phyloP scores from a whole-genome alignment of 2,113 vertebrate genomes.

The Brevimyrus niger region DNA sequence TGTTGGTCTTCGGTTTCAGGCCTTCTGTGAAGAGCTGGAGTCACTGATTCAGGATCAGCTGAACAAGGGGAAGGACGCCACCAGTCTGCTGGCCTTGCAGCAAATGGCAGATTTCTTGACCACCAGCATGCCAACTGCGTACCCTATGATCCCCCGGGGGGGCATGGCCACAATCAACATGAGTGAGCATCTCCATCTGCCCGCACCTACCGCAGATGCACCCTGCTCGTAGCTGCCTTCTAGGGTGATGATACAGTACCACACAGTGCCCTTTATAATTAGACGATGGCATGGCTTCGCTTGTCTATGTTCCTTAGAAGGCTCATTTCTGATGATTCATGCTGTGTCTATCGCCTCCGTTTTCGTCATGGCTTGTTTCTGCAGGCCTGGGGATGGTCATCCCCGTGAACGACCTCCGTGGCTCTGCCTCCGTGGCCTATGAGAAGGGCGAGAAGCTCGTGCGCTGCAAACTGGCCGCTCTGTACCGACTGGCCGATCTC shows the following conservation, averaged over 20 bases:
- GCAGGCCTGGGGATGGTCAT: constrained; percentile 96
- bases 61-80: constrained; percentile 93
- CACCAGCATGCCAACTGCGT: constrained; percentile 82
- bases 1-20: constrained; percentile 52
- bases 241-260: neutral
- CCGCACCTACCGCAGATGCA: neutral
- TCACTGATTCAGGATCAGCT: constrained; percentile 97
- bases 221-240: neutral
- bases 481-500: constrained; percentile 90
- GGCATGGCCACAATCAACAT: constrained; percentile 95
- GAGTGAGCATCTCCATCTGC: constrained; percentile 68
- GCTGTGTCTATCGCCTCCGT: neutral
- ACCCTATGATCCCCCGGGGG: constrained; percentile 85
- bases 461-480: constrained; percentile 88
- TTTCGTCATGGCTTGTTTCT: neutral
- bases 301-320: neutral
- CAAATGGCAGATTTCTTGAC: constrained; percentile 99
- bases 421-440: constrained; percentile 93
- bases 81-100: constrained; percentile 87
- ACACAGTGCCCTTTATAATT: neutral
- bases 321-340: neutral
- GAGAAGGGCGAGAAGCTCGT: constrained; percentile 93
- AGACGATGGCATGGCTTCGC: neutral
- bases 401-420: constrained; percentile 91
- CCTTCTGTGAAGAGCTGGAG: constrained; percentile 94